Conservation (phyloP, 2,113 vertebrate species). For the Chelonoidis abingdonii region DNA sequence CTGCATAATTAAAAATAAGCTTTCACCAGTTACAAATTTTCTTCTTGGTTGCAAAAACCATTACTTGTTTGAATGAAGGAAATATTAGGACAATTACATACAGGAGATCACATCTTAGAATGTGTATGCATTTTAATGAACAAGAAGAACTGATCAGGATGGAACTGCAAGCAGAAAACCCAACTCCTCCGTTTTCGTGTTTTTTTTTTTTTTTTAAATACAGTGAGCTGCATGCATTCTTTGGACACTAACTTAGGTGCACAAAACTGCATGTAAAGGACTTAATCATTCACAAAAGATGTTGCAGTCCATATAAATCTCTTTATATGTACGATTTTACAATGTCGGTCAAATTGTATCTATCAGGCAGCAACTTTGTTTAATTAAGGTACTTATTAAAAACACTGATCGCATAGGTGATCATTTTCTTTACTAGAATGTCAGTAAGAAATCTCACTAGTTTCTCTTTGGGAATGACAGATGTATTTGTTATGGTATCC, state of each 20-base stretch:
- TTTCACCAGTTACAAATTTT: background rate
- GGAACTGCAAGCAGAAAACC: constrained; percentile 11
- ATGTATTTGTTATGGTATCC: background rate
- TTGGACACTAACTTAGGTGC: constrained; percentile 44
- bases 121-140: constrained; percentile 19
- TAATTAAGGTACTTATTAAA: background rate
- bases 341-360: background rate
- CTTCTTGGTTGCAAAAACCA: constrained; percentile 4
- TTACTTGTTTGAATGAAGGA: constrained; percentile 26
- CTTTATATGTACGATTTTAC: background rate
- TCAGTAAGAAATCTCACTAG: background rate
- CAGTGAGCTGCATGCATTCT: background rate
- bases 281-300: constrained; percentile 14
- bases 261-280: constrained; percentile 36
- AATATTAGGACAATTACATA: constrained; percentile 42
- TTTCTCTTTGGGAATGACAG: background rate
- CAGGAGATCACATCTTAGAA: background rate
- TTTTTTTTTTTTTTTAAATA: background rate
- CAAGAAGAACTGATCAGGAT: constrained; percentile 37
- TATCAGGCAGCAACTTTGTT: background rate
- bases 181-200: background rate
- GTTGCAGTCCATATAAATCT: background rate
- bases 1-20: constrained; percentile 1
- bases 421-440: background rate
- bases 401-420: background rate